Evolutionary conservation across 2,888 invertebrate genomes (phyloP).

Genomic region (Tridacna crocea): DNA sequence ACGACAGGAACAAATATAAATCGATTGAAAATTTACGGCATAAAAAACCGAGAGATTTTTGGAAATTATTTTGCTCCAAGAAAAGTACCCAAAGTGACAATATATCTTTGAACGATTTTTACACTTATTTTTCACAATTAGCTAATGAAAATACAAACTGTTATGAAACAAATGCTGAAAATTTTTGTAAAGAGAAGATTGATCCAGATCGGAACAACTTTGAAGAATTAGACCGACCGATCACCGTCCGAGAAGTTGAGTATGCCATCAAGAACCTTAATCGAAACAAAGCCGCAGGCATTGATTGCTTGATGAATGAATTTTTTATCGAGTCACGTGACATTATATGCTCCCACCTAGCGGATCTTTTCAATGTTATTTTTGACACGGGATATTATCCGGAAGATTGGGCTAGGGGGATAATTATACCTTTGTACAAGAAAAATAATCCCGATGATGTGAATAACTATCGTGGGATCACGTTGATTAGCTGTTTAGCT

Average conservation of each 20-base stretch:
- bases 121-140: conserved; percentile 1
- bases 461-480: neutral
- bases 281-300: neutral
- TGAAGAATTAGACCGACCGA: conserved; percentile 11
- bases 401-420: neutral
- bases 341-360: conserved; percentile 5
- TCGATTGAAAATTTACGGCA: conserved; percentile 3
- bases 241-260: neutral
- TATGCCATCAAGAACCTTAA: neutral
- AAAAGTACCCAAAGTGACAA: neutral
- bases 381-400: conserved; percentile 2
- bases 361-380: conserved; percentile 1
- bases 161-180: neutral
- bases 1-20: neutral
- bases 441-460: neutral
- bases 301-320: neutral
- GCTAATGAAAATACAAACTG: neutral
- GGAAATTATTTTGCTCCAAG: conserved; percentile 31
- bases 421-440: conserved; percentile 10
- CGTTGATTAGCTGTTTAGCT: conserved; percentile 25
- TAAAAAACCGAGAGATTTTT: conserved; percentile 21
- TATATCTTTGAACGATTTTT: neutral
- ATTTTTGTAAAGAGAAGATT: neutral
- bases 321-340: conserved; percentile 12
- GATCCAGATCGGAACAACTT: neutral